These are phyloP conservation scores for Homalodisca vitripennis DNA, from an alignment of 1,140 invertebrate genomes.

Conservation along the genomic window DNA sequence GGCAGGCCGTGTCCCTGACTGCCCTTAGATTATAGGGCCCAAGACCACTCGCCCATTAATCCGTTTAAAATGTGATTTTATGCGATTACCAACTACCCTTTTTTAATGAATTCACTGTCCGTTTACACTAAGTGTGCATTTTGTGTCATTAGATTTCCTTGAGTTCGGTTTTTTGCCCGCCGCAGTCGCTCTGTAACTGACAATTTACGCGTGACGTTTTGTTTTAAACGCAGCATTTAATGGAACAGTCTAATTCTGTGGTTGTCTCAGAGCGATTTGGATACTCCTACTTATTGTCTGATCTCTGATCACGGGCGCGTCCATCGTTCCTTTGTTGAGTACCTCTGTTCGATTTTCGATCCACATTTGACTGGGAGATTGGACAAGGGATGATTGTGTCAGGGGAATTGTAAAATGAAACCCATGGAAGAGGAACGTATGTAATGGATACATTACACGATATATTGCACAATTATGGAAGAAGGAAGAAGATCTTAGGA, in stretches of 20 bases:
- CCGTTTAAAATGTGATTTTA: constrained; percentile 27
- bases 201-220: constrained; percentile 1
- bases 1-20: not conserved
- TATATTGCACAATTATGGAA: too few species aligned
- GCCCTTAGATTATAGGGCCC: not conserved
- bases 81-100: constrained; percentile 11
- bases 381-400: too few species aligned
- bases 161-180: constrained; percentile 4
- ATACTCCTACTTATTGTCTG: too few species aligned
- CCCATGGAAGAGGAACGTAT: too few species aligned
- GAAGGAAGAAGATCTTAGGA: too few species aligned
- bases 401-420: too few species aligned
- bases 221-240: not conserved
- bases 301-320: too few species aligned
- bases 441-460: too few species aligned
- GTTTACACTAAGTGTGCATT: constrained; percentile 20
- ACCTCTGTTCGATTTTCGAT: too few species aligned
- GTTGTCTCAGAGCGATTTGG: too few species aligned
- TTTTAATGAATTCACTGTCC: constrained; percentile 19
- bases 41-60: constrained; percentile 9
- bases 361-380: too few species aligned
- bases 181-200: constrained; percentile 1
- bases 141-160: constrained; percentile 20
- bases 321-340: too few species aligned
- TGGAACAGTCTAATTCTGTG: not conserved